Evolutionary conservation across 2,888 invertebrate genomes (phyloP).

Genomic region (Sarcophaga variegata): DNA sequence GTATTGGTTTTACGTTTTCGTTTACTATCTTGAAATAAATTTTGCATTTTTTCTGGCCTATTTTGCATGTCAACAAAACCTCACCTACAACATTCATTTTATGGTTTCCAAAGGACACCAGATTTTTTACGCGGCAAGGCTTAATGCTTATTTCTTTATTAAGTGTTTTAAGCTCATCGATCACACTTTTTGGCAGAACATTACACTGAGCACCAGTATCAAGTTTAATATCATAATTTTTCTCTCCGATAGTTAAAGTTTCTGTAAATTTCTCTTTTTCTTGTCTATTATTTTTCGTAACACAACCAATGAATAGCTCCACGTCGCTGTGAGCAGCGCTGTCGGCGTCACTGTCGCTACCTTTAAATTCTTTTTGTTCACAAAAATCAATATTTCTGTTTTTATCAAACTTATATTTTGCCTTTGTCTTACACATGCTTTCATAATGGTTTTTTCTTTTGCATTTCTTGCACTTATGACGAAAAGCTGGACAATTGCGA

Average conservation of each 20-base stretch:
- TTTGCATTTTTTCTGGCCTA: constrained; percentile 7
- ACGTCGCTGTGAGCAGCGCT: neutral
- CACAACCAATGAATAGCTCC: constrained; percentile 12
- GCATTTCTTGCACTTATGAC: constrained; percentile 6
- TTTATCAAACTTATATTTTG: neutral
- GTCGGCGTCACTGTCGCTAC: neutral
- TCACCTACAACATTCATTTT: constrained; percentile 2
- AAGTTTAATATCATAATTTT: constrained; percentile 10
- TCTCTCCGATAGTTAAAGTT: neutral
- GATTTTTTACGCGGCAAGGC: neutral
- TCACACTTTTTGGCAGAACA: neutral
- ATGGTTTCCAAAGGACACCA: constrained; percentile 14
- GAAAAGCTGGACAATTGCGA: constrained; percentile 16
- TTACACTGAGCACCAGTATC: constrained; percentile 17
- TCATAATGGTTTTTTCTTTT: constrained; percentile 15
- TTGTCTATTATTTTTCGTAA: neutral
- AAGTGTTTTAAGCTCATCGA: neutral
- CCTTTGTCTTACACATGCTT: neutral
- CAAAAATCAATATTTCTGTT: neutral
- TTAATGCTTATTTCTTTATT: neutral
- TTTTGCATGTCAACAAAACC: neutral
- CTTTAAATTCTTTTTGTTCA: no score
- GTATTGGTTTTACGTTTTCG: constrained; percentile 23
- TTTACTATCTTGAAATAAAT: constrained; percentile 22
- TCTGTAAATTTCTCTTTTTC: neutral